These are phyloP conservation scores for Falco naumanni DNA, from an alignment of 2,797 vertebrate species.

Conservation along the genomic window DNA sequence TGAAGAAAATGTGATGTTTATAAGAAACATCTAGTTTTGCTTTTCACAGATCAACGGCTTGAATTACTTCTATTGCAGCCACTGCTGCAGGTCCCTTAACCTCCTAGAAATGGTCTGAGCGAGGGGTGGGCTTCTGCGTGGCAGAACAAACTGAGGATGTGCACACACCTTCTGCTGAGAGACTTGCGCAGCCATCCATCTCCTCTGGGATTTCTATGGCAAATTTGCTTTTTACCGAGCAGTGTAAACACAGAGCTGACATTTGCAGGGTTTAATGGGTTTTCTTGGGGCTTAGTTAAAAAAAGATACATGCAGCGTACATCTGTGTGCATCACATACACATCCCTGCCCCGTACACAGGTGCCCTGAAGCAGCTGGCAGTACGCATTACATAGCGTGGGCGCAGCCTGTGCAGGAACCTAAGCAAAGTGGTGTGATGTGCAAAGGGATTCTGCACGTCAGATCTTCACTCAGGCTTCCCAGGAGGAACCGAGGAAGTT, in stretches of 20 bases:
- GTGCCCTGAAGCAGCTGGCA: background rate
- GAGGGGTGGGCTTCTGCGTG: background rate
- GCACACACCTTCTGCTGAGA: background rate
- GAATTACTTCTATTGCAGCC: background rate
- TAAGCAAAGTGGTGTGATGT: background rate
- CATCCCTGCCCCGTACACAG: background rate
- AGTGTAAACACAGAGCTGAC: constrained; percentile 35
- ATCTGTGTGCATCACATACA: background rate
- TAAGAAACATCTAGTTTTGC: background rate
- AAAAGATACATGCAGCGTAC: background rate
- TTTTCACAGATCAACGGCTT: background rate
- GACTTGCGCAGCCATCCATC: background rate
- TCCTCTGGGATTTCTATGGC: background rate
- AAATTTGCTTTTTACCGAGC: constrained; percentile 49
- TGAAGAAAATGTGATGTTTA: background rate
- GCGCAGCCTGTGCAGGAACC: background rate
- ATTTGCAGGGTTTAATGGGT: constrained; percentile 54
- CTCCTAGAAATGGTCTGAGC: background rate
- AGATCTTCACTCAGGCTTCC: background rate
- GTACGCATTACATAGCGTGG: accelerated
- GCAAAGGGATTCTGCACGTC: background rate
- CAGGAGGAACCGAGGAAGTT: background rate
- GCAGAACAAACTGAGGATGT: background rate
- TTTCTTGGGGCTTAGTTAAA: constrained; percentile 33
- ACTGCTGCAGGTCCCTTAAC: background rate